These are phyloP conservation scores for Mongoloraphidia duomilia DNA, from an alignment of 2,888 invertebrate species.

Conservation along the genomic window DNA sequence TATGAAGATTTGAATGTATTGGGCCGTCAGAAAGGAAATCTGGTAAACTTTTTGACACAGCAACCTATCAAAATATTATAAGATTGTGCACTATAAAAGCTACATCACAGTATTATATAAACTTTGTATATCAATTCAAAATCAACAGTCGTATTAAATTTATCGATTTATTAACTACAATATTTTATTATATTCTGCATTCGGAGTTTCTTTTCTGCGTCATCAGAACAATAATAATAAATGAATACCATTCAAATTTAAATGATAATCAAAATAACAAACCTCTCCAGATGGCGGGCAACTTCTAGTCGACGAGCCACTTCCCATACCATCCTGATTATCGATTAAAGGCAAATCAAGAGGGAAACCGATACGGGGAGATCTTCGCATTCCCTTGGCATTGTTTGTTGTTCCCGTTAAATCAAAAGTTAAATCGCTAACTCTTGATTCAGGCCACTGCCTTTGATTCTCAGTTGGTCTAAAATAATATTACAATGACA, in stretches of 20 bases:
- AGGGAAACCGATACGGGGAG: constrained; percentile 26
- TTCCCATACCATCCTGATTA: constrained; percentile 9
- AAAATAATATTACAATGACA: not conserved
- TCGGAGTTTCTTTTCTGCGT: not conserved
- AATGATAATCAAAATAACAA: not conserved
- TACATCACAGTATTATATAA: not conserved
- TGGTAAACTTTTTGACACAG: constrained; percentile 43
- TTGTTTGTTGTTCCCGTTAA: constrained; percentile 15
- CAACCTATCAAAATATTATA: constrained; percentile 20
- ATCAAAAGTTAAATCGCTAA: constrained; percentile 15
- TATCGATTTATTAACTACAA: too few relatives aligned
- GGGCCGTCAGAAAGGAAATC: constrained; percentile 61
- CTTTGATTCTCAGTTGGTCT: constrained; percentile 9
- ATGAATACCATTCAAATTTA: not conserved
- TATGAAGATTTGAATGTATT: constrained; percentile 26
- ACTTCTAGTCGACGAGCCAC: constrained; percentile 12
- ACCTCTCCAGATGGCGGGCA: constrained; percentile 18
- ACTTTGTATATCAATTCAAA: too few relatives aligned
- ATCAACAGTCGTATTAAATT: too few relatives aligned
- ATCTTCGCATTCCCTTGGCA: constrained; percentile 24
- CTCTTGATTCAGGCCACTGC: constrained; percentile 13
- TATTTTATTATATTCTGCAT: too few relatives aligned
- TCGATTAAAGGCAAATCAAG: constrained; percentile 26
- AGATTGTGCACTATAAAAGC: not conserved
- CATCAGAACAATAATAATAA: not conserved